Evolutionary conservation across 2,888 invertebrate genomes (phyloP).

Genomic region (Cheiracanthium punctorium): DNA sequence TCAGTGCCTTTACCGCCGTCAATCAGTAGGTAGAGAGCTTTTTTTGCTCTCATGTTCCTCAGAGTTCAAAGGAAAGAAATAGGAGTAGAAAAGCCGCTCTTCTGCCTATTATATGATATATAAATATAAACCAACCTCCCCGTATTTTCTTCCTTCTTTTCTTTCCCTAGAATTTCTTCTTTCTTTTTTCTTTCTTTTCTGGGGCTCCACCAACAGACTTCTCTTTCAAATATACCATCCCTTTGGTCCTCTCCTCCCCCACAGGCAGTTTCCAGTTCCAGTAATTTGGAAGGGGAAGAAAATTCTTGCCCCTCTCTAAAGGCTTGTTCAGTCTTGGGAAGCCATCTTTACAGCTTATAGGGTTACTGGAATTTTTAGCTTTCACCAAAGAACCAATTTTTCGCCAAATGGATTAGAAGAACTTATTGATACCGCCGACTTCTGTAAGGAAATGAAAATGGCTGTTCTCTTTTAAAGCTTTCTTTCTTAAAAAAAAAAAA

Average conservation of each 20-base stretch:
- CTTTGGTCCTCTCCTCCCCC: not conserved
- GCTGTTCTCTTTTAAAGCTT: too few relatives aligned
- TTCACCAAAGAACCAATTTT: slow-evolving; percentile 22
- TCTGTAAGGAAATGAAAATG: too few relatives aligned
- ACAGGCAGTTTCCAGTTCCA: slow-evolving; percentile 48
- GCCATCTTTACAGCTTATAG: slow-evolving; percentile 54
- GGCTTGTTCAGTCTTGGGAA: slow-evolving; percentile 39
- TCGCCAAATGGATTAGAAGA: slow-evolving; percentile 31
- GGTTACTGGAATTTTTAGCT: slow-evolving; percentile 44
- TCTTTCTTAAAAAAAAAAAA: too few relatives aligned
- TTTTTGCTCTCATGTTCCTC: slow-evolving; percentile 15
- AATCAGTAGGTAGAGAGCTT: not conserved
- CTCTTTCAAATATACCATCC: slow-evolving; percentile 1
- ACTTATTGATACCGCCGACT: too few relatives aligned
- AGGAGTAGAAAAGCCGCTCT: not conserved
- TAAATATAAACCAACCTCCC: too few relatives aligned
- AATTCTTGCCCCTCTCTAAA: not conserved
- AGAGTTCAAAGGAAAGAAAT: slow-evolving; percentile 29
- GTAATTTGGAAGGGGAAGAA: slow-evolving; percentile 36
- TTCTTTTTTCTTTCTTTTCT: too few relatives aligned
- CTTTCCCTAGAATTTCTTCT: not conserved
- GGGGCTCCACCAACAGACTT: slow-evolving; percentile 1
- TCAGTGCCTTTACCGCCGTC: not conserved
- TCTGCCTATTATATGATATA: slow-evolving; percentile 27
- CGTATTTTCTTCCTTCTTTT: not conserved